Percentiles rank a stretch among this genome's conserved stretches.
These are phyloP conservation scores for Pocota personata DNA, from an alignment of 2,888 invertebrate genomes.

Conservation along the genomic window DNA sequence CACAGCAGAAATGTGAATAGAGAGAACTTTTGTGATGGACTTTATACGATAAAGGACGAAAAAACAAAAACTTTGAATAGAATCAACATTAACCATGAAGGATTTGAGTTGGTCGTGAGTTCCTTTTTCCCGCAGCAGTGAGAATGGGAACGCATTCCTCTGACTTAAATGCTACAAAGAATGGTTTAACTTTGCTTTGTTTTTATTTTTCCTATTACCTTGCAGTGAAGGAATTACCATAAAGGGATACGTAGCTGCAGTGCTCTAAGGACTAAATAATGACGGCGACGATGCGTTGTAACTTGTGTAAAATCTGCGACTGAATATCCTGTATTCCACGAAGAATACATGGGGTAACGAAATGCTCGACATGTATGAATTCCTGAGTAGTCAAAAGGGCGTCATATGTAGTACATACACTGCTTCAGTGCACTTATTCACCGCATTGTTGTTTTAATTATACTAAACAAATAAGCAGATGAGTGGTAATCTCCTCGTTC, in stretches of 20 bases:
- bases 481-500: conserved; percentile 26
- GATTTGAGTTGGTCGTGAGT: conserved; percentile 18
- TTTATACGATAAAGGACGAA: conserved; percentile 13
- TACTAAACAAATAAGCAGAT: conserved; percentile 48
- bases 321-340: background rate
- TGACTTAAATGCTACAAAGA: conserved; percentile 26
- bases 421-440: background rate
- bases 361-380: background rate
- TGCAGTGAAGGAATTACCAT: background rate
- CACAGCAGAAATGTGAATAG: background rate
- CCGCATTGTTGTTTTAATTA: conserved; percentile 41
- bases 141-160: background rate
- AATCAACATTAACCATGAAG: conserved; percentile 33
- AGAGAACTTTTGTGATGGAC: background rate
- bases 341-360: background rate
- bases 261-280: background rate
- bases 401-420: background rate
- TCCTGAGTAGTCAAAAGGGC: background rate
- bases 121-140: background rate
- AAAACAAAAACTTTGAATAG: background rate
- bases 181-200: conserved; percentile 13
- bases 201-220: background rate
- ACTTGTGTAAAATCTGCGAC: background rate
- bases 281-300: background rate
- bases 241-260: background rate